phyloP scores from a whole-genome alignment of 2,113 vertebrate genomes.

The Prinia subflava region DNA sequence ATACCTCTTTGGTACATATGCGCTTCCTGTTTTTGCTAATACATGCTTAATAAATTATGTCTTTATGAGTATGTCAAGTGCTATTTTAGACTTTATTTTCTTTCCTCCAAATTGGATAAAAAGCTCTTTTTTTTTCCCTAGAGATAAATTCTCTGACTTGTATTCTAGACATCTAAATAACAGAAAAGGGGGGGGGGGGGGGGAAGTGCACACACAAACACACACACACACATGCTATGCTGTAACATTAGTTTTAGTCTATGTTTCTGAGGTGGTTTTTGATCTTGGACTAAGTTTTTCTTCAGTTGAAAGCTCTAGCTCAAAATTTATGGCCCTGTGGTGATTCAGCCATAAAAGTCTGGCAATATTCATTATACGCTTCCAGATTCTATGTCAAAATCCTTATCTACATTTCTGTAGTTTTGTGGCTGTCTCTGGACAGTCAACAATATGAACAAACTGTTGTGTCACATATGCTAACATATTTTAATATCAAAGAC shows the following conservation, averaged over 20 bases:
- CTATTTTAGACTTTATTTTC: neutral
- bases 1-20: neutral
- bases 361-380: fast-evolving
- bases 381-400: neutral
- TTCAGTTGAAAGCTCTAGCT: neutral
- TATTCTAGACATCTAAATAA: neutral
- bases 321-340: neutral
- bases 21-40: neutral
- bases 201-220: no score
- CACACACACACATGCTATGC: no score
- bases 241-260: neutral
- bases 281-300: neutral
- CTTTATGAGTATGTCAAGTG: neutral
- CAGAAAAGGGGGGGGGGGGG: neutral
- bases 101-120: neutral
- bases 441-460: neutral
- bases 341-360: neutral
- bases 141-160: neutral
- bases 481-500: neutral
- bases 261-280: neutral
- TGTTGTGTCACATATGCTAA: neutral
- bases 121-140: neutral
- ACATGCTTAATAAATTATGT: neutral
- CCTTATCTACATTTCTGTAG: neutral
- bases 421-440: neutral